Evolutionary conservation across 1,140 invertebrate species (phyloP).

Genomic region (Protaetia brevitarsis): DNA sequence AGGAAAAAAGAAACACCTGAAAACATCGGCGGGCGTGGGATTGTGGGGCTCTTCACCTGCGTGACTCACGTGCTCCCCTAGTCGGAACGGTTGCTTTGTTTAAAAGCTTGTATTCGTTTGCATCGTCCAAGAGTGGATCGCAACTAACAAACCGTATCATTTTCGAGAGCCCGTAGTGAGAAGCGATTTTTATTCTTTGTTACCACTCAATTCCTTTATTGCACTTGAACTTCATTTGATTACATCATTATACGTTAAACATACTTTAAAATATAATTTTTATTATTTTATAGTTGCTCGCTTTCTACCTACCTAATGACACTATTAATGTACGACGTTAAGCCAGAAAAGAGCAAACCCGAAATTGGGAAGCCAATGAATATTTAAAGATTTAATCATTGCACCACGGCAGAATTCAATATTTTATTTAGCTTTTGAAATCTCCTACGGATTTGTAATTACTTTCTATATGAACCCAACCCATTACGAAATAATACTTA

Average conservation of each 20-base stretch:
- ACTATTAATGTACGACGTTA: too few species aligned
- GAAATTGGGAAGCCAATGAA: too few species aligned
- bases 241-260: constrained; percentile 6
- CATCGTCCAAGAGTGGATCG: constrained; percentile 12
- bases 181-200: not conserved
- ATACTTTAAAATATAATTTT: too few species aligned
- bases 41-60: constrained; percentile 9
- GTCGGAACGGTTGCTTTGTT: constrained; percentile 8
- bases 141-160: constrained; percentile 1
- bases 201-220: not conserved
- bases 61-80: not conserved
- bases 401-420: too few species aligned
- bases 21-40: not conserved
- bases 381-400: too few species aligned
- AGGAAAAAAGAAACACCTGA: constrained; percentile 9
- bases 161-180: not conserved
- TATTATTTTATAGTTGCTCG: too few species aligned
- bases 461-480: too few species aligned
- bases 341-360: too few species aligned
- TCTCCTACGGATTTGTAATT: too few species aligned
- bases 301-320: too few species aligned
- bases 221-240: not conserved
- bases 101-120: not conserved
- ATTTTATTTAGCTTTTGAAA: too few species aligned
- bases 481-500: too few species aligned